Evolutionary conservation across 2,113 vertebrate genomes (phyloP), one percentile per base, ranked within the genome.

Genomic region (Astur gentilis): DNA sequence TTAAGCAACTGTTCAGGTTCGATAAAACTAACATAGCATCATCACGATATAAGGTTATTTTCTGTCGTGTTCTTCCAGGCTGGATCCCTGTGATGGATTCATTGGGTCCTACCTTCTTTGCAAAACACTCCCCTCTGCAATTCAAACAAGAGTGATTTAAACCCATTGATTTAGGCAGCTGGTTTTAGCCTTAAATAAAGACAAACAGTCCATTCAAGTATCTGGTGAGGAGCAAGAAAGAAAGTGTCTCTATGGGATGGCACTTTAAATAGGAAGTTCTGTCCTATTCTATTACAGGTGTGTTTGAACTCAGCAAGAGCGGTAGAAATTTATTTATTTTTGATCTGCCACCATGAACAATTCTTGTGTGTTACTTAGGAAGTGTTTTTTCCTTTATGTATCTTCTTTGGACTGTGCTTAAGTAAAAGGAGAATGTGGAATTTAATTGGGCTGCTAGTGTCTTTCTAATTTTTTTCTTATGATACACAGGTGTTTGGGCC

Each of bases 201-300:
- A 57, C 2, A 79, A 76, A 50, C 6, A 77, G 57, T 20, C 16
- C 6, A 15, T 61, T 77, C 12, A 60, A 19, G 25, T 34, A 64
- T 26, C 21, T 71, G 9, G 10, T 4, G n/a, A 13, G 10, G 11
- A 62, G 14, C 6, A 38, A 31, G 14, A 89, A 80, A 79, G 1
- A 0, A 44, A 45, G 1, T 4, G 20, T 55, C 14, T 58, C 1
- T 36, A 15, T 38, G 16, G 13, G 10, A 87, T 9, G 5, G 12
- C 25, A 60, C 34, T 44, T 62, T 38, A 66, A 71, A 54, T 9
- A 87, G 7, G 26, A 91, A 50, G 5, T 65, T 86, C 27, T 58
- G 34, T 22, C 25, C 50, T 89, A 23, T 60, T 73, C 32, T 72
- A 13, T 16, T 57, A 49, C 31, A 86, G 9, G 5, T 54, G 19